Base-by-base conservation (phyloP, 2,113 vertebrate species). In the Phyllostomus discolor region DNA sequence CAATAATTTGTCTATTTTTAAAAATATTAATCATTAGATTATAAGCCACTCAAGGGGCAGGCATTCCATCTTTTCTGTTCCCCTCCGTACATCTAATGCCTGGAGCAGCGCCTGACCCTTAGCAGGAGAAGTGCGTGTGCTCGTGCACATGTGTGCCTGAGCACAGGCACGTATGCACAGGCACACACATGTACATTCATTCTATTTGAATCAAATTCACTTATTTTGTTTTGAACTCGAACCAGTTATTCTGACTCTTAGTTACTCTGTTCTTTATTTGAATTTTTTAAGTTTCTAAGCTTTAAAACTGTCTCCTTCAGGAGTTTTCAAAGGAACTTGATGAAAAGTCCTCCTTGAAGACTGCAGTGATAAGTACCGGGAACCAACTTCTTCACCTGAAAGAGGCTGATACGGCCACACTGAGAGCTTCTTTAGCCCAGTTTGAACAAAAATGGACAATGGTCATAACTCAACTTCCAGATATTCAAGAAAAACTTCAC, bases 391-490 rank as follows among this genome's bases (percentile, higher is more conserved):
- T 99, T 43, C 98, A 98, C 0, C 95, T 99, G 88, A 98, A 98
- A n/a, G 98, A 99, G 48, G 95, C 98, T 0, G 99, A 99, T 24
- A 95, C 98, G 3, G 98, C 98, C 4, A 95, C 90, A 0, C 75
- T 99, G 85, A 98, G 98, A 54, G 97, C 98, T 70, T 98, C 96
- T 69, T 97, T 99, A 96, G 97, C 98, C 66, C 98, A 98, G 69
- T 97, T 98, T 19, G 99, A 99, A 93, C 98, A 98, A 90, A 98
- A 98, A 62, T 99, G 99, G 99, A 98, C 98, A 38, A 31, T 98
- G 82, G 98, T 99, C 91, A 96, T 98, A 70, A 92, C 97, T 2
- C 97, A 98, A 1, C 96, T 99, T 14, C 98, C 99, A 19, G 82
- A 91, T 28, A 95, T 99, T 95, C 99, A 99, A 97, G 99, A 99